Conservation (phyloP, 1,140 invertebrate genomes). For the Ectropis grisescens region DNA sequence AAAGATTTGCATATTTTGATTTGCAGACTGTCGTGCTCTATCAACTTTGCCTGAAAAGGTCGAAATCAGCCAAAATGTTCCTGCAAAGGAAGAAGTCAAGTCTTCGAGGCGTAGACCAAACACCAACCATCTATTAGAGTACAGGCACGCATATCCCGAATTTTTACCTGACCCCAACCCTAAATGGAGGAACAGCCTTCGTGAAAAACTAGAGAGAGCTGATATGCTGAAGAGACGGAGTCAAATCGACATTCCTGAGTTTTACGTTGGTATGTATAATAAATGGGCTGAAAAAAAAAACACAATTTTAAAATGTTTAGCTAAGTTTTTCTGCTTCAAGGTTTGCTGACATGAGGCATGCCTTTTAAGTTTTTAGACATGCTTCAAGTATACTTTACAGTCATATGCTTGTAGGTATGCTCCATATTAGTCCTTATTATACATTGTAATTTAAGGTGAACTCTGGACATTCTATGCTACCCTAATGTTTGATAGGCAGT, state of each 20-base stretch:
- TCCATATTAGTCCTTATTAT: too few species aligned
- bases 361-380: too few species aligned
- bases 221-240: constrained; percentile 93
- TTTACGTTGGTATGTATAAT: constrained; percentile 89
- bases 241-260: constrained; percentile 93
- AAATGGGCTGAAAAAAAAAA: too few species aligned
- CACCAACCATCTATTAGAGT: constrained; percentile 54
- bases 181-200: constrained; percentile 81
- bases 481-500: too few species aligned
- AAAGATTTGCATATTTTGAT: background rate
- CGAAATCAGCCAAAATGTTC: constrained; percentile 8
- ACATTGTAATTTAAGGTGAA: too few species aligned
- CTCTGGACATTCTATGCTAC: too few species aligned
- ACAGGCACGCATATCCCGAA: constrained; percentile 91
- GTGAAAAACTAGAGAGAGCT: constrained; percentile 90
- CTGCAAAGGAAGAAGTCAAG: constrained; percentile 10
- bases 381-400: too few species aligned
- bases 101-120: constrained; percentile 14
- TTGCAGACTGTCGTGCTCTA: constrained; percentile 35
- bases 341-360: too few species aligned
- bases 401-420: too few species aligned
- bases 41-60: constrained; percentile 39
- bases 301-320: too few species aligned
- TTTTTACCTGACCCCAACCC: constrained; percentile 92
- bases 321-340: too few species aligned